These are phyloP conservation scores for Brachionus calyciflorus DNA, from an alignment of 1,140 invertebrate genomes.

Conservation along the genomic window DNA sequence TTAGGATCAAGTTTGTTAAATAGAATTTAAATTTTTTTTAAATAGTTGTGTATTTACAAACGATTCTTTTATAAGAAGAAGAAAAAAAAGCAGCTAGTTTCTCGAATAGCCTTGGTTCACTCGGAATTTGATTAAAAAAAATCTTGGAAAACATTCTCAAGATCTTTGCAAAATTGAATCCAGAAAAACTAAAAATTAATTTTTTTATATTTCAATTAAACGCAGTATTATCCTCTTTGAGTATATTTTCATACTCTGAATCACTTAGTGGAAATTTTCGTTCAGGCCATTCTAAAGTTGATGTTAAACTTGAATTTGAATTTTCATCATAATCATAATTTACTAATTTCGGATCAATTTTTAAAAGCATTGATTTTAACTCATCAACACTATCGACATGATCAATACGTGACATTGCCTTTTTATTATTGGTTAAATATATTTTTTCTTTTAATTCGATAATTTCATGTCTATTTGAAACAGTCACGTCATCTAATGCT, in stretches of 20 bases:
- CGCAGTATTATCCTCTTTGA: not conserved
- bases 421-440: conserved; percentile 7
- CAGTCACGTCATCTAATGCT: not conserved
- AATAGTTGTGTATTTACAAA: too few relatives aligned
- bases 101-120: too few relatives aligned
- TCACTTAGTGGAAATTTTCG: conserved; percentile 7
- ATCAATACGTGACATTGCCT: not conserved
- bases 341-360: not conserved
- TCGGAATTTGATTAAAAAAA: too few relatives aligned
- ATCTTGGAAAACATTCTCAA: not conserved
- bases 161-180: not conserved
- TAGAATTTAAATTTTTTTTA: too few relatives aligned
- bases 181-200: not conserved
- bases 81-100: too few relatives aligned
- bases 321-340: not conserved
- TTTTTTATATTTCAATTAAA: not conserved
- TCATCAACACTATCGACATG: not conserved
- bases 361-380: not conserved
- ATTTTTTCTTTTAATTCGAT: conserved; percentile 3
- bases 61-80: too few relatives aligned
- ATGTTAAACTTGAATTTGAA: not conserved
- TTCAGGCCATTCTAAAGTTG: not conserved
- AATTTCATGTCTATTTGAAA: not conserved
- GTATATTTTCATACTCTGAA: not conserved
- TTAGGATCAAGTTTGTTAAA: too few relatives aligned